Base-by-base conservation (phyloP, 2,113 vertebrate species). In the Malurus melanocephalus region DNA sequence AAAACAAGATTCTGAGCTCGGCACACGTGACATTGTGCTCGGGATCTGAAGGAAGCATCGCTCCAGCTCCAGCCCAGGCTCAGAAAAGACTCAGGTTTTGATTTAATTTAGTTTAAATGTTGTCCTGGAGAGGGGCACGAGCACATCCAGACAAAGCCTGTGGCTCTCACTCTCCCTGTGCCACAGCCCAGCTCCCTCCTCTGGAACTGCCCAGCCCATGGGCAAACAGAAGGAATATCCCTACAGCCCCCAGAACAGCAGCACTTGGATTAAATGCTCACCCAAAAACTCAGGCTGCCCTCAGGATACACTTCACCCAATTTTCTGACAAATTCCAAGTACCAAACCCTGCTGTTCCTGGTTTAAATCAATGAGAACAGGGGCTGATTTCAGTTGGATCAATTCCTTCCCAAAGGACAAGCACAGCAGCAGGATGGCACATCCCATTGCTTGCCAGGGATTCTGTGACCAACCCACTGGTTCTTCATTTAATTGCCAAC, bases 211-310 rank as follows among this genome's bases (percentile, higher is more conserved):
- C 43, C 67, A 51, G 66, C 33, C 32, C 43, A 35, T 3, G 3
- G 82, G 30, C 16, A 20, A 80, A 64, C 10, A 74, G 28, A 20
- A 69, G 53, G 82, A 60, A 75, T 28, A 21, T 45, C 68, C 62
- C 91, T 26, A 17, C 72, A 85, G 67, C 76, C 80, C 88, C 83
- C 62, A 52, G 35, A 76, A 27, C 15, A 23, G 84, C 14, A 57
- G 42, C 42, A 57, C 4, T 1, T 0, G 4, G 13, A 77, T 66
- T 16, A 69, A 80, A 85, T 51, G 16, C 0, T 0, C 32, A 38
- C 33, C 51, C 38, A 24, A 46, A 89, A 42, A 35, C 18, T 49
- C 52, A 33, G 43, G 16, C 69, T 80, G 33, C 33, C 57, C 81
- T 78, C 81, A 75, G 80, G 43, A 72, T 74, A 64, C 49, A 11